phyloP scores from a whole-genome alignment of 2,888 invertebrate genomes.

The Spilarctia lutea region DNA sequence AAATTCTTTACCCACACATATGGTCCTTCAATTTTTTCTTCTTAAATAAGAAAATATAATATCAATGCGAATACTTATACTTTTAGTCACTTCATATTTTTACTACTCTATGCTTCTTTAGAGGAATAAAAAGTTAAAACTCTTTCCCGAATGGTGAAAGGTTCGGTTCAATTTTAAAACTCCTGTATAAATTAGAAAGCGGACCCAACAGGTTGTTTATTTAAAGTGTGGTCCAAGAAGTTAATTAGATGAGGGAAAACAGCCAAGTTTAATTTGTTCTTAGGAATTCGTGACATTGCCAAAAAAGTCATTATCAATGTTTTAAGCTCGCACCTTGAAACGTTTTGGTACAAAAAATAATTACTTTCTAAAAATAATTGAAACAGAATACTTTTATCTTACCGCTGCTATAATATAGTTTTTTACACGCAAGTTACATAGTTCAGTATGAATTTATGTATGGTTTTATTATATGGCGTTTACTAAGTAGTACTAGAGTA shows the following conservation, averaged over 20 bases:
- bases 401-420: slow-evolving; percentile 11
- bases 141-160: slow-evolving; percentile 19
- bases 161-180: slow-evolving; percentile 28
- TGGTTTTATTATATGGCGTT: neutral
- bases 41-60: too few relatives aligned
- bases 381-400: neutral
- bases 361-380: slow-evolving; percentile 22
- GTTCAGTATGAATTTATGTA: neutral
- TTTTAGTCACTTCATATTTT: neutral
- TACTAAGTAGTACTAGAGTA: too few relatives aligned
- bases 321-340: slow-evolving; percentile 37
- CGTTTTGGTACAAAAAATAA: slow-evolving; percentile 38
- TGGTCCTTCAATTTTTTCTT: too few relatives aligned
- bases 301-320: slow-evolving; percentile 57
- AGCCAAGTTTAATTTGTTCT: slow-evolving; percentile 60
- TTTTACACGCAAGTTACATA: neutral
- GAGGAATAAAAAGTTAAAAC: slow-evolving; percentile 11
- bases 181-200: slow-evolving; percentile 42
- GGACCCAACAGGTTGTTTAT: slow-evolving; percentile 55
- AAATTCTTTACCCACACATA: too few relatives aligned
- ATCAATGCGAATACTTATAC: too few relatives aligned
- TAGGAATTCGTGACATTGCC: slow-evolving; percentile 54
- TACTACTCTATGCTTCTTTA: neutral
- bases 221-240: slow-evolving; percentile 55
- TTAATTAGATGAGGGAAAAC: slow-evolving; percentile 59